A percentile compares a stretch with the other conserved stretches of the same genome.
These are phyloP conservation scores for Paralichthys olivaceus DNA, from an alignment of 2,113 vertebrate species.

Conservation along the genomic window DNA sequence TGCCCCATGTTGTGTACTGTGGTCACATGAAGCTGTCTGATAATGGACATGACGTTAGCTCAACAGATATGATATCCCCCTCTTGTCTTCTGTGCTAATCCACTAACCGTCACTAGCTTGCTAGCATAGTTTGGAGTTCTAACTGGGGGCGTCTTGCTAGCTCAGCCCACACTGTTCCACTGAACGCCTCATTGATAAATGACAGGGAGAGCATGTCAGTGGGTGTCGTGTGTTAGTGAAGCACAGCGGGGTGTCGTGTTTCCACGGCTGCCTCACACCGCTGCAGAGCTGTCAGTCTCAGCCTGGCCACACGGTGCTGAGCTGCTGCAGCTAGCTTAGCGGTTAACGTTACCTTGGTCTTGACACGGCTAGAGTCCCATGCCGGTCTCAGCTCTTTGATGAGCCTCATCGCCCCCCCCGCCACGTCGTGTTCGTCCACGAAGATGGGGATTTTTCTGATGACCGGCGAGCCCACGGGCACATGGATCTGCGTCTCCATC, in stretches of 20 bases:
- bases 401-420: slow-evolving; percentile 89
- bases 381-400: slow-evolving; percentile 89
- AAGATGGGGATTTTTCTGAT: slow-evolving; percentile 87
- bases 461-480: slow-evolving; percentile 81
- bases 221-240: no score
- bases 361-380: slow-evolving; percentile 86
- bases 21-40: background rate
- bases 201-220: fast-evolving
- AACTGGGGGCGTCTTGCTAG: background rate
- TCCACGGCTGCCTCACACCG: background rate
- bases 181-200: background rate
- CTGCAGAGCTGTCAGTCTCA: slow-evolving; percentile 46
- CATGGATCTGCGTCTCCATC: slow-evolving; percentile 85
- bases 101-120: background rate
- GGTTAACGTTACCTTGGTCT: slow-evolving; percentile 87
- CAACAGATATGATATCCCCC: no score
- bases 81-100: background rate
- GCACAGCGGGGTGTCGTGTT: background rate
- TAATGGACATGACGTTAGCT: background rate
- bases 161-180: background rate
- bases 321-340: slow-evolving; percentile 58
- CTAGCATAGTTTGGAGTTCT: background rate
- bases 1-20: background rate
- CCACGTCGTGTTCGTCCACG: slow-evolving; percentile 90
- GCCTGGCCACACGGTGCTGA: slow-evolving; percentile 29